These are phyloP conservation scores for Macrotrachela quadricornifera DNA, from an alignment of 1,140 invertebrate species.

Conservation along the genomic window DNA sequence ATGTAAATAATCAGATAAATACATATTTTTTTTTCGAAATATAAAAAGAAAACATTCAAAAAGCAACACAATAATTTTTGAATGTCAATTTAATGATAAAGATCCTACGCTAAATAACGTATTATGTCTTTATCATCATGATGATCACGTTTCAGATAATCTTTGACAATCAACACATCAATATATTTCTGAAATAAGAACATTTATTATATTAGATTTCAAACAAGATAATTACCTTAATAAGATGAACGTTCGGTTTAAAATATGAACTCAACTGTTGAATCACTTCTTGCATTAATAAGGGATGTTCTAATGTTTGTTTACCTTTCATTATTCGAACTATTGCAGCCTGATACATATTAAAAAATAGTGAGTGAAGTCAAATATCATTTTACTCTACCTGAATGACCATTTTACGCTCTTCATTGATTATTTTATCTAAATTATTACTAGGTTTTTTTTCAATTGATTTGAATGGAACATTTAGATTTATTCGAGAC, in stretches of 20 bases:
- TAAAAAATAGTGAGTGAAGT: too few relatives aligned
- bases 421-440: conserved; percentile 94
- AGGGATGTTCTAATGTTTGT: conserved; percentile 80
- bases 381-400: too few relatives aligned
- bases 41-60: too few relatives aligned
- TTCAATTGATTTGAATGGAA: conserved; percentile 85
- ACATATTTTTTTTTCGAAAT: too few relatives aligned
- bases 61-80: too few relatives aligned
- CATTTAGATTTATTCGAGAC: conserved; percentile 87
- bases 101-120: conserved; percentile 32
- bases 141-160: conserved; percentile 84
- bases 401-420: conserved; percentile 87
- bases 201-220: not conserved
- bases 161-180: conserved; percentile 97
- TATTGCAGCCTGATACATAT: conserved; percentile 90
- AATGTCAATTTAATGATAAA: too few relatives aligned
- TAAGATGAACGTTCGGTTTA: conserved; percentile 86
- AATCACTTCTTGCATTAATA: conserved; percentile 79
- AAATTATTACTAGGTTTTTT: conserved; percentile 89
- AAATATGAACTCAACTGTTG: conserved; percentile 80
- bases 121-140: conserved; percentile 93
- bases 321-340: conserved; percentile 99
- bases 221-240: conserved; percentile 71
- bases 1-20: too few relatives aligned
- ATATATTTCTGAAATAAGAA: conserved; percentile 77